A percentile compares a stretch with the other conserved stretches of the same genome.
Conservation (phyloP, 2,113 vertebrate genomes). For the Phocoena phocoena region DNA sequence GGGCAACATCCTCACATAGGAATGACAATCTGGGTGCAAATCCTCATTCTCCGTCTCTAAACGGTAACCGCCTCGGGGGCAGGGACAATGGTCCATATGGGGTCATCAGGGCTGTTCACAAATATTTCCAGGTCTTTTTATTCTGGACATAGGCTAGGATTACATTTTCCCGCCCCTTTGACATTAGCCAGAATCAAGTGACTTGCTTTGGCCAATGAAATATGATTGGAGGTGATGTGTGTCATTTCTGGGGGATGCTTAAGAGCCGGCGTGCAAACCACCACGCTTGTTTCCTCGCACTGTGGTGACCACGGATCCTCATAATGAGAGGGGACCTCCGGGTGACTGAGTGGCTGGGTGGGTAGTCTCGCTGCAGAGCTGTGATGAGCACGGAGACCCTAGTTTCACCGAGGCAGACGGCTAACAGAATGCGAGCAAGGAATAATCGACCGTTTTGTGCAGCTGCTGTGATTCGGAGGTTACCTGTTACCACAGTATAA, state of each 20-base stretch:
- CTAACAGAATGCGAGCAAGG: neutral
- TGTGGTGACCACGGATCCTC: fast-evolving
- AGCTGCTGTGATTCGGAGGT: neutral
- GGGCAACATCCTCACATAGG: neutral
- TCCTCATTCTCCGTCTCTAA: neutral
- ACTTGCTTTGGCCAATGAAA: neutral
- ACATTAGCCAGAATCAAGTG: neutral
- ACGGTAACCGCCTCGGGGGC: neutral
- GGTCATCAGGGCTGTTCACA: neutral
- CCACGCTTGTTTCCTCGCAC: neutral
- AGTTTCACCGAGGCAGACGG: neutral
- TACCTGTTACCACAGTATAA: neutral
- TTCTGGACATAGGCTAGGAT: neutral
- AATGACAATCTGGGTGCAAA: neutral
- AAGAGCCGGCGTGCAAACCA: neutral
- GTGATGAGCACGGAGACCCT: fast-evolving
- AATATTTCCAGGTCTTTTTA: neutral
- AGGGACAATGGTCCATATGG: neutral
- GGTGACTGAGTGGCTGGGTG: neutral
- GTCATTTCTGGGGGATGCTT: neutral
- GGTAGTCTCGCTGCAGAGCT: neutral
- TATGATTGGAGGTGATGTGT: neutral
- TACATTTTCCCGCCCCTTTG: neutral
- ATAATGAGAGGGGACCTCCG: neutral
- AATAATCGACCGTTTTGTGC: neutral